Evolutionary conservation across 2,888 invertebrate genomes (phyloP).

Genomic region (Dryadula phaetusa): DNA sequence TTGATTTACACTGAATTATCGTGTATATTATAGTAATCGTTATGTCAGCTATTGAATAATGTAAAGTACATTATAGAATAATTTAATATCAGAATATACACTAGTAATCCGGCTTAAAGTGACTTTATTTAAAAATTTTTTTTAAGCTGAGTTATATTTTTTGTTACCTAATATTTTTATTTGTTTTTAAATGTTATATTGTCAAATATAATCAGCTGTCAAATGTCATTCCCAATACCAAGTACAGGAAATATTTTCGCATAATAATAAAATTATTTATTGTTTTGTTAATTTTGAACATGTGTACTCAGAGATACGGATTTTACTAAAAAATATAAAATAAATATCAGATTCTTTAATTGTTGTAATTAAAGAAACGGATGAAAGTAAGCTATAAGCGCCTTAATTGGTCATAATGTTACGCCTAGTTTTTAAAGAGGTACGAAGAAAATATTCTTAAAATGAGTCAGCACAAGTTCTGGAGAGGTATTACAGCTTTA

Average conservation of each 20-base stretch:
- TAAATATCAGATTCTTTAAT: neutral
- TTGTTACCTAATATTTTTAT: neutral
- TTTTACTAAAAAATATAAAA: neutral
- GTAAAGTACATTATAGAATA: too few relatives aligned
- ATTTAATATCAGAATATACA: too few relatives aligned
- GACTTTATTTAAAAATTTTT: too few relatives aligned
- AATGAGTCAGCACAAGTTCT: constrained; percentile 81
- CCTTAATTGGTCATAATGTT: constrained; percentile 43
- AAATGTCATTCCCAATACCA: constrained; percentile 29
- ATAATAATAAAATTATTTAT: neutral
- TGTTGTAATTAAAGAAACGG: neutral
- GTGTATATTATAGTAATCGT: too few relatives aligned
- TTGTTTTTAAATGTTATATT: neutral
- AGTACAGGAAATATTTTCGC: neutral
- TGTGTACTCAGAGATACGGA: neutral
- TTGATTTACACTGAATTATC: neutral
- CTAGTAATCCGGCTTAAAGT: too few relatives aligned
- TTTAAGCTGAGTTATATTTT: too few relatives aligned
- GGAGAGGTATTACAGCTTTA: constrained; percentile 73
- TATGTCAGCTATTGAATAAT: too few relatives aligned
- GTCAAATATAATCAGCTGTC: constrained; percentile 35
- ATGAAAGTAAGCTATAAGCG: constrained; percentile 25
- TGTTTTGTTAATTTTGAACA: constrained; percentile 2
- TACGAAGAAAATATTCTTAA: constrained; percentile 59
- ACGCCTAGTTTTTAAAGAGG: constrained; percentile 43